Evolutionary conservation across 2,113 vertebrate genomes (phyloP), one percentile per base, ranked within the genome.

Genomic region (Mustelus asterias): DNA sequence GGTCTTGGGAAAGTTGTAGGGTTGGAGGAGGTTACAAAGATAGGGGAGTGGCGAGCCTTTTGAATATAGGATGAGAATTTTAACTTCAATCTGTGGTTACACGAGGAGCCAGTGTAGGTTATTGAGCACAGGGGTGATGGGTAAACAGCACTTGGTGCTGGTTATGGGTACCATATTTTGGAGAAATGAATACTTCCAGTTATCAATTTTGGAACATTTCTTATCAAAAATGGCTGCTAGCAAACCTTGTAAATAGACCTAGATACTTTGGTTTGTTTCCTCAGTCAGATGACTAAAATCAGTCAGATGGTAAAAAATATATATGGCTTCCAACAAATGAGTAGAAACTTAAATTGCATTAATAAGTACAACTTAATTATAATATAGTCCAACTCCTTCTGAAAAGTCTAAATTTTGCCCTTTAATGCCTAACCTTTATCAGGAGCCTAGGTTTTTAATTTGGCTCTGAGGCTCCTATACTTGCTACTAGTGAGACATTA

Each of bases 281-380:
- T 78, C 76, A 78, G 33, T 33, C 76, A 78, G 3, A 5, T 24
- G 11, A 78, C 11, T 29, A 33, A 54, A 54, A 54, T 54, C 48
- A 54, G 48, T 54, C 72, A 33, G 29, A 13, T n/a, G 72, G 72
- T 29, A n/a, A n/a, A 78, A 11, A 78, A n/a, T 33, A 48, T 48
- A 48, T 33, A n/a, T 29, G n/a, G 33, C 33, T 78, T n/a, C 0
- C 33, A 78, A n/a, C 33, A n/a, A 7, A 76, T 78, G 33, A 33
- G 76, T 78, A 78, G 76, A 78, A 78, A 37, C 76, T n/a, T 78
- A n/a, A 78, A 78, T 78, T n/a, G 76, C 76, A 78, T n/a, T n/a
- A 78, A 78, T 3, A n/a, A 78, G 33, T 76, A 76, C 5, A 70
- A 20, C 22, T 70, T 70, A 70, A 18, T 70, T 70, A 24, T 70